Conservation (phyloP, 2,113 vertebrate species). For the Myrmophylax atrothorax region DNA sequence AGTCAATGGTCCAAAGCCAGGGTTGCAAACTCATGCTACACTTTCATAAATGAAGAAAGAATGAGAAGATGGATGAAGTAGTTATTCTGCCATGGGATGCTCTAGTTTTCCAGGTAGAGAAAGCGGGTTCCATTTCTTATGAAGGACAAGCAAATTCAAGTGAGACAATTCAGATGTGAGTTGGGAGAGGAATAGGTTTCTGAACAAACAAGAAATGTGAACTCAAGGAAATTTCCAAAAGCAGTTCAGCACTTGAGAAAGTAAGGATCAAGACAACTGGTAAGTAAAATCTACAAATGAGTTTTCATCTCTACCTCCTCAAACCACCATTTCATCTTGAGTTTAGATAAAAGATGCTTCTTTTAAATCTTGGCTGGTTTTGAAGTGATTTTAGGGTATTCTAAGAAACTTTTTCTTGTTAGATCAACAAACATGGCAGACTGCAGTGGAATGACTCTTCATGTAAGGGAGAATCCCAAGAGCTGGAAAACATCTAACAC, state of each 20-base stretch:
- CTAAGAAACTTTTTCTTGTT: constrained; percentile 11
- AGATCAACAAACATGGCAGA: constrained; percentile 13
- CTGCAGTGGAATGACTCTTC: not conserved
- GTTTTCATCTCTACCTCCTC: not conserved
- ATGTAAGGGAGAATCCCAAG: not conserved
- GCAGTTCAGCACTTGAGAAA: not conserved
- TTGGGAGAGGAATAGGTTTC: not conserved
- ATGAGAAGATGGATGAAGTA: not conserved
- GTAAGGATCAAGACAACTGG: not conserved
- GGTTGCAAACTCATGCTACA: not conserved
- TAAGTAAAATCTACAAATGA: not conserved
- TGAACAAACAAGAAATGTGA: not conserved
- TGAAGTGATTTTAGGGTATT: not conserved
- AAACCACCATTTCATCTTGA: not conserved
- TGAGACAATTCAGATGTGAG: not conserved
- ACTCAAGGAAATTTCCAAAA: not conserved
- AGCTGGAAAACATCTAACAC: not conserved
- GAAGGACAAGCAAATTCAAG: not conserved
- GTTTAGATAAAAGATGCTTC: not conserved
- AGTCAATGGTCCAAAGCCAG: not conserved
- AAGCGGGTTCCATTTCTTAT: not conserved
- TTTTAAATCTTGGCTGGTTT: constrained; percentile 13
- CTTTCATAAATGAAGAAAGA: not conserved
- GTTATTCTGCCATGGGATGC: not conserved
- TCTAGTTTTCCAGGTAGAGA: not conserved